These are phyloP conservation scores for Tupaia chinensis DNA, from an alignment of 2,113 vertebrate genomes.

Conservation along the genomic window DNA sequence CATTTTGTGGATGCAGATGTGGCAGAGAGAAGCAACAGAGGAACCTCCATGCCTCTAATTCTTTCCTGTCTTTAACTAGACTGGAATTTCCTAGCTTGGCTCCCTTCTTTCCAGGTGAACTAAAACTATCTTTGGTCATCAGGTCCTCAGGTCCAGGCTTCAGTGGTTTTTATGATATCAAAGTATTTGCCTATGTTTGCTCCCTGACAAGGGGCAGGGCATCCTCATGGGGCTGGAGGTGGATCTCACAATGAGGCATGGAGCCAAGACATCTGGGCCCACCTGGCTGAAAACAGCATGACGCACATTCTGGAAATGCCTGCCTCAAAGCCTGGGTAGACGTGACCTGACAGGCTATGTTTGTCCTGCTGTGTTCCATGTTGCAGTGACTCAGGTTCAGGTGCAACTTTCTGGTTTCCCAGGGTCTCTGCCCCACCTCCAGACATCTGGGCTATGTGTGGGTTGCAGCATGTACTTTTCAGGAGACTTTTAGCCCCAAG, in stretches of 20 bases:
- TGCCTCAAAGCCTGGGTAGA: conserved; percentile 22
- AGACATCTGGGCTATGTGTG: conserved; percentile 31
- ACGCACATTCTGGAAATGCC: conserved; percentile 57
- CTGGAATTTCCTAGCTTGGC: not conserved
- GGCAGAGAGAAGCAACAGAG: not conserved
- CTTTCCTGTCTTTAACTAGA: not conserved
- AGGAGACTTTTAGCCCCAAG: not conserved
- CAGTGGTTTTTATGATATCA: not conserved
- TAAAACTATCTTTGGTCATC: not conserved
- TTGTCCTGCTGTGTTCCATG: conserved; percentile 39
- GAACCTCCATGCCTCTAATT: not conserved
- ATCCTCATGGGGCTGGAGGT: not conserved
- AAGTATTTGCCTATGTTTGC: not conserved
- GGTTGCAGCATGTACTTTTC: accelerated
- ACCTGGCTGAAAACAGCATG: conserved; percentile 68
- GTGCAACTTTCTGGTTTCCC: conserved; percentile 33
- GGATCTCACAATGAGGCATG: not conserved
- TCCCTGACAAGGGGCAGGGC: not conserved
- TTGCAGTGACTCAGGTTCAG: conserved; percentile 59
- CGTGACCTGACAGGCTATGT: conserved; percentile 66
- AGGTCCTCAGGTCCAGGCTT: not conserved
- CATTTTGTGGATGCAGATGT: not conserved
- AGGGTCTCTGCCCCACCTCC: conserved; percentile 14
- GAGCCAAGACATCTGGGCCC: conserved; percentile 47
- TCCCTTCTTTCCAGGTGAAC: not conserved